Base-by-base conservation (phyloP, 2,113 vertebrate genomes). In the Chaenogobius annularis region DNA sequence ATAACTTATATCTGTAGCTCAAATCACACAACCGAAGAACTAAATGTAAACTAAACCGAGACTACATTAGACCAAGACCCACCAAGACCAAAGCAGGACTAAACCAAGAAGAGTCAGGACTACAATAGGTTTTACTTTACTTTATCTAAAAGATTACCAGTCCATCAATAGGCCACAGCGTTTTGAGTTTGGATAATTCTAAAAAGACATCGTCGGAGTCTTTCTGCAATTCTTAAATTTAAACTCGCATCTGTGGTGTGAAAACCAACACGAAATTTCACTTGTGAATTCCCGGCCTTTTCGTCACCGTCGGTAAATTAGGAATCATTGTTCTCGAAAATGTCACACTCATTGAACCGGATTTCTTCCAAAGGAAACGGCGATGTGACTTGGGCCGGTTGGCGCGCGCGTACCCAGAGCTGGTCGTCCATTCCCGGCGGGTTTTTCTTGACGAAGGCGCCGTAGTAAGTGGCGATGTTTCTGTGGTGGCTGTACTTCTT, bases 401-500 rank as follows among this genome's bases (percentile, higher is more conserved):
- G 6, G 50, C 7, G 50, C n/a, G 4, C 20, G 68, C 74, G 17
- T 35, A 98, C 97, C 97, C 97, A 99, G 3, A 99, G 95, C 82
- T 98, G 97, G 91, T 98, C 97, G 74, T 99, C 97, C 89, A 98
- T 95, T 66, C 97, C 97, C 0, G 97, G 97, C 31, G 97, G 97
- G 82, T 98, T 99, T 89, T 99, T 99, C 92, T 99, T 99, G 88
- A 99, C 92, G 89, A 98, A 98, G 90, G 97, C 97, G 89, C 97
- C 97, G 69, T 98, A 99, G 84, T 99, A 99, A 0, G 97, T 99
- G 7, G 93, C 93, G 5, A 94, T 94, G 85, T 99, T 99, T 79
- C 97, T 94, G 87, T 99, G 97, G 92, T 99, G 97, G 74, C 96
- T 98, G 88, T 99, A 99, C 83, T 98, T 99, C 87, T 99, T 99